A percentile compares a stretch with the other conserved stretches of the same genome.
These are phyloP conservation scores for Ginglymostoma cirratum DNA, from an alignment of 2,113 vertebrate species.

Conservation along the genomic window DNA sequence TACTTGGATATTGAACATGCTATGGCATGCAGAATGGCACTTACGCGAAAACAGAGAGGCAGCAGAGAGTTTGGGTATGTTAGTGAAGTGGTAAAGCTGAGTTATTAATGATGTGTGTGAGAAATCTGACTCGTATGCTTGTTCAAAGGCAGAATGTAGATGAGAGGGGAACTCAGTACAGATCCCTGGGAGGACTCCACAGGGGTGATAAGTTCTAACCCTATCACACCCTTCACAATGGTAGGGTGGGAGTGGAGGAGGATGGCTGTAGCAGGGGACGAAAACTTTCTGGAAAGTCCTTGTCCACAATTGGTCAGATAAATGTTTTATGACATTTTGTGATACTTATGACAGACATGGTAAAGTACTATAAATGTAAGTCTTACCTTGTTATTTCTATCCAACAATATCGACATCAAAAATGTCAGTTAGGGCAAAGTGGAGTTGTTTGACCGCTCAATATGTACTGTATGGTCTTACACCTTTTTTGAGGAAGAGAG, in stretches of 20 bases:
- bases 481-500: no score
- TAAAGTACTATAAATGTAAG: not conserved
- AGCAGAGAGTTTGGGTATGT: not conserved
- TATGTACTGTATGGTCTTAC: not conserved
- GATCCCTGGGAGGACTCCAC: not conserved
- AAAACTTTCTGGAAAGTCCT: not conserved
- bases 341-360: not conserved
- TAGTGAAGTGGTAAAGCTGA: not conserved
- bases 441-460: not conserved
- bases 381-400: not conserved
- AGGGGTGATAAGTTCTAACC: not conserved
- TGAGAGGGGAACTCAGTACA: not conserved
- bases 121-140: not conserved
- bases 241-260: not conserved
- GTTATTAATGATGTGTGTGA: not conserved
- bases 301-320: not conserved
- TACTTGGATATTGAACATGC: not conserved
- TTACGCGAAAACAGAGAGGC: not conserved
- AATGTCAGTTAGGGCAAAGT: not conserved
- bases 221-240: not conserved
- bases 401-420: not conserved
- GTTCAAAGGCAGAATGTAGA: no score
- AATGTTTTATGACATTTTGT: not conserved
- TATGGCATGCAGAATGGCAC: not conserved
- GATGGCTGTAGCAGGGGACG: not conserved